Conservation (phyloP, 2,888 invertebrate species). For the Lacanobia wlatinum region DNA sequence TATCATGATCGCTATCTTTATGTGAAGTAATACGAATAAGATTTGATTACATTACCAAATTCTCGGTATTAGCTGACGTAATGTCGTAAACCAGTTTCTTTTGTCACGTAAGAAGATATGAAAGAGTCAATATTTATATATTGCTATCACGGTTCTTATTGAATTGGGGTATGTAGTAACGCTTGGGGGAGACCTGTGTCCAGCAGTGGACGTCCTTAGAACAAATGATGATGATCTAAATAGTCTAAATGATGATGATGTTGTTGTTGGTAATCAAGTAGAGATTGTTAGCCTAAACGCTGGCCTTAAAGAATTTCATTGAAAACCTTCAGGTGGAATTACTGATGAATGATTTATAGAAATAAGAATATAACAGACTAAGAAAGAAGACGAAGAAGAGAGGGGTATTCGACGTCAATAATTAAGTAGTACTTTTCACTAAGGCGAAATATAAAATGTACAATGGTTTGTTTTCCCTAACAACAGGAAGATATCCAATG, state of each 20-base stretch:
- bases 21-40: slow-evolving; percentile 53
- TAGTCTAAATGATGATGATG: background rate
- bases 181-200: background rate
- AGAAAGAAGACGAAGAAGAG: background rate
- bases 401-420: background rate
- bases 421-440: background rate
- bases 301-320: background rate
- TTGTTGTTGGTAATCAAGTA: background rate
- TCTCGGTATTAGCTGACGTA: slow-evolving; percentile 56
- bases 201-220: background rate
- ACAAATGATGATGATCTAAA: background rate
- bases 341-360: background rate
- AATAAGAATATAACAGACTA: background rate
- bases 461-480: background rate
- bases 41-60: slow-evolving; percentile 59
- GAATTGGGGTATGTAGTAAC: background rate
- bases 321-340: background rate
- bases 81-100: slow-evolving; percentile 47
- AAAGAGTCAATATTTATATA: slow-evolving; percentile 34
- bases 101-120: slow-evolving; percentile 35
- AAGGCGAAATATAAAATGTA: background rate
- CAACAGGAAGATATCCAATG: background rate
- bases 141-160: slow-evolving; percentile 4
- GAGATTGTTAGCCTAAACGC: background rate
- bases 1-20: slow-evolving; percentile 57